phyloP scores from a whole-genome alignment of 2,888 invertebrate genomes.

The Myathropa florea region DNA sequence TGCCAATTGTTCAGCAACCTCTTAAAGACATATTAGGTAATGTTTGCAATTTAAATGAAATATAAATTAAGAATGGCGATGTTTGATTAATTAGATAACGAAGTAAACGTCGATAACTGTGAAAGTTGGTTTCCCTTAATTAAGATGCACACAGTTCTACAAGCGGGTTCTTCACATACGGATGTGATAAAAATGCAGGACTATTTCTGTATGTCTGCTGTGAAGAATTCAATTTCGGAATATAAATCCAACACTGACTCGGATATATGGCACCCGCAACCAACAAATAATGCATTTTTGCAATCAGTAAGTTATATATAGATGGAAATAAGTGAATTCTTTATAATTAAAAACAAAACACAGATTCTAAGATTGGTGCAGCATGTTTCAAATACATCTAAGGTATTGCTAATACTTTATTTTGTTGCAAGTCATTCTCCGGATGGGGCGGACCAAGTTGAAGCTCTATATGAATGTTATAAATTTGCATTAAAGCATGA shows the following conservation, averaged over 20 bases:
- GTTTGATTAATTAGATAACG: conserved; percentile 74
- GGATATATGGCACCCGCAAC: conserved; percentile 79
- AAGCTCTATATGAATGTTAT: conserved; percentile 80
- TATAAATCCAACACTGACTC: conserved; percentile 77
- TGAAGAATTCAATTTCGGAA: conserved; percentile 79
- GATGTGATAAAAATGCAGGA: conserved; percentile 77
- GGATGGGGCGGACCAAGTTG: conserved; percentile 80
- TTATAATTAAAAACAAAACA: background rate
- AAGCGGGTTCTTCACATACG: conserved; percentile 73
- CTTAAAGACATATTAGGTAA: conserved; percentile 77
- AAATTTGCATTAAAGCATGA: conserved; percentile 77
- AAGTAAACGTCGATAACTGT: conserved; percentile 79
- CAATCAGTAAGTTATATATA: conserved; percentile 75
- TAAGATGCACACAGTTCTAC: conserved; percentile 77
- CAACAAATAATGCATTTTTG: conserved; percentile 80
- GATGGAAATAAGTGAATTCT: background rate
- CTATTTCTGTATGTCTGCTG: conserved; percentile 79
- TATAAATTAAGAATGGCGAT: background rate
- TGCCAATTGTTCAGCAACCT: conserved; percentile 78
- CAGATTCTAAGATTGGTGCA: conserved; percentile 78
- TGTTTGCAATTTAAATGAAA: background rate
- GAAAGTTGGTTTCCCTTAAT: conserved; percentile 80
- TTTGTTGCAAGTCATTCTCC: conserved; percentile 79
- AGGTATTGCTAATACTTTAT: conserved; percentile 79
- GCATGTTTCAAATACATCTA: conserved; percentile 76